Percentiles rank a stretch among this genome's conserved stretches.
phyloP scores from a whole-genome alignment of 2,888 invertebrate genomes.

The Perithous albicinctus region DNA sequence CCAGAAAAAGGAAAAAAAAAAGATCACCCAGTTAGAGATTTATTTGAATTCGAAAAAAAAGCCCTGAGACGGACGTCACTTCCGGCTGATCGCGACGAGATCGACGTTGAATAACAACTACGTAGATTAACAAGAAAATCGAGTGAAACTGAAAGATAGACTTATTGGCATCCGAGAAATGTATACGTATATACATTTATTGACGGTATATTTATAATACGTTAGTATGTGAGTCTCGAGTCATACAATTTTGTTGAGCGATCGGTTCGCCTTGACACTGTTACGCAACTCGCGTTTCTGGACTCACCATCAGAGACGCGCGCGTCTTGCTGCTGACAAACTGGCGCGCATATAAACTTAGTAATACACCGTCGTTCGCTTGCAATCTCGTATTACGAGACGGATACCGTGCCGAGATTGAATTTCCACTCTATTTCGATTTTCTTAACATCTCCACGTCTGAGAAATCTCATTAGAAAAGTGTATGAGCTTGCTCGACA shows the following conservation, averaged over 20 bases:
- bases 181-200: neutral
- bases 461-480: conserved; percentile 14
- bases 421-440: conserved; percentile 33
- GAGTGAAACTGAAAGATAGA: neutral
- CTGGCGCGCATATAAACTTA: conserved; percentile 32
- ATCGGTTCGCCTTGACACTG: conserved; percentile 72
- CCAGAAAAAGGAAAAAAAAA: conserved; percentile 16
- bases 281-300: conserved; percentile 69
- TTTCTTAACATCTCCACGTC: neutral
- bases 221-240: conserved; percentile 22
- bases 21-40: conserved; percentile 9
- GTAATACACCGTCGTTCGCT: conserved; percentile 12
- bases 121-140: neutral
- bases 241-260: conserved; percentile 61
- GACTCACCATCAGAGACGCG: conserved; percentile 2
- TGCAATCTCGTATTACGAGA: conserved; percentile 52
- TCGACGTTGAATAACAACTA: neutral
- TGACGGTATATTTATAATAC: conserved; percentile 19
- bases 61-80: neutral
- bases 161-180: neutral
- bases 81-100: neutral
- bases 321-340: conserved; percentile 45
- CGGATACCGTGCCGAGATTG: conserved; percentile 27
- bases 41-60: conserved; percentile 11
- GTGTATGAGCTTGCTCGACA: neutral